A percentile compares a stretch with the other conserved stretches of the same genome.
phyloP scores from a whole-genome alignment of 2,797 vertebrate genomes.

The Mus caroli region DNA sequence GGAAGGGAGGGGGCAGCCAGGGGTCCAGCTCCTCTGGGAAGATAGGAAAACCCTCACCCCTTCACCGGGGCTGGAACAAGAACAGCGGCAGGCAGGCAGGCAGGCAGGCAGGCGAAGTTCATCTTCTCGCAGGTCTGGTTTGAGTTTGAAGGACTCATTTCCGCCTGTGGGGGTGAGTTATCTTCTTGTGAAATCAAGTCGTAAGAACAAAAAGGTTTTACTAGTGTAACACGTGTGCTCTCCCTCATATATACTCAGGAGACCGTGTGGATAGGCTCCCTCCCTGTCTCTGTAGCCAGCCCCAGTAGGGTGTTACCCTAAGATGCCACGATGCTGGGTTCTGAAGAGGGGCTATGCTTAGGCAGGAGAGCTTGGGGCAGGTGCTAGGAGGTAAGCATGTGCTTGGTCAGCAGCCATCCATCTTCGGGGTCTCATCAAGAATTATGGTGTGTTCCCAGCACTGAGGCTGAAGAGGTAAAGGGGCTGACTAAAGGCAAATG shows the following conservation, averaged over 20 bases:
- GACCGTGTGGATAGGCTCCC: neutral
- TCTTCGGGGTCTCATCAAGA: neutral
- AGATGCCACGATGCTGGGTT: neutral
- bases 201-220: constrained; percentile 72
- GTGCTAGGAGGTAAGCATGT: constrained; percentile 6
- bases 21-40: neutral
- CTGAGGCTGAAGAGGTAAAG: constrained; percentile 17
- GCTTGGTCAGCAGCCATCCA: neutral
- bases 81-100: neutral
- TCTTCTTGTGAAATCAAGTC: constrained; percentile 82
- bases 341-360: constrained; percentile 9
- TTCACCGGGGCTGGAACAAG: neutral
- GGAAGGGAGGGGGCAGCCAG: neutral
- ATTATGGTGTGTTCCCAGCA: neutral
- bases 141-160: constrained; percentile 75
- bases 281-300: neutral
- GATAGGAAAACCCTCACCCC: neutral
- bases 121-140: constrained; percentile 50
- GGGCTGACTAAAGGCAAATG: neutral
- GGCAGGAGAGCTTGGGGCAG: neutral
- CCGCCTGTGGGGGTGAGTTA: constrained; percentile 75
- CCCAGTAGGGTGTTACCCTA: neutral
- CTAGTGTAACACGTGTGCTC: constrained; percentile 56
- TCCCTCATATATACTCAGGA: constrained; percentile 50
- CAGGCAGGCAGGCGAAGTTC: neutral